phyloP scores from a whole-genome alignment of 2,888 invertebrate genomes.

The Kryphioiulus occultus region DNA sequence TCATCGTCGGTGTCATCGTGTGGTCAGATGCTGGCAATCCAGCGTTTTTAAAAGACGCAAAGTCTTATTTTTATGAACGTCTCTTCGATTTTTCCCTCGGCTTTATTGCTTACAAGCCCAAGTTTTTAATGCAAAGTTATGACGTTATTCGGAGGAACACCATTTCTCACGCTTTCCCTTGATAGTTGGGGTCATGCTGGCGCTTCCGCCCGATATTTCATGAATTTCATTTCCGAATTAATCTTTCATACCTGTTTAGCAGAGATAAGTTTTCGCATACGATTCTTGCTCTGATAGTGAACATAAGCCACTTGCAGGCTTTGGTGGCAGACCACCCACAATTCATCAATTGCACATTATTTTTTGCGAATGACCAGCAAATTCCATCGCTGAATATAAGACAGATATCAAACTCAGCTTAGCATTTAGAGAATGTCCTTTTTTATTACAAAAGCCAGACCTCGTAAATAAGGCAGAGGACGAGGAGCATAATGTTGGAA shows the following conservation, averaged over 20 bases:
- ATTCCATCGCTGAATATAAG: neutral
- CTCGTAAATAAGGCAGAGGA: neutral
- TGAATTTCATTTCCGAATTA: constrained; percentile 40
- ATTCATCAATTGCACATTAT: neutral
- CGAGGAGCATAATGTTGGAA: neutral
- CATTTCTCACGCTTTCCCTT: neutral
- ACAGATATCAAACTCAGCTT: neutral
- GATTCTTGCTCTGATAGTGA: neutral
- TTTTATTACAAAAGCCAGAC: neutral
- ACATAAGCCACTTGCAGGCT: neutral
- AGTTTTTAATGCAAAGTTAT: neutral
- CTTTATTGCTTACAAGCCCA: neutral
- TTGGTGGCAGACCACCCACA: neutral
- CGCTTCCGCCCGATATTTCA: neutral
- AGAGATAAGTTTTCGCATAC: constrained; percentile 10
- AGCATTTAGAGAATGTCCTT: neutral
- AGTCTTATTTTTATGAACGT: neutral
- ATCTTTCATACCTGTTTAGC: constrained; percentile 9
- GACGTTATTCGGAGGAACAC: neutral
- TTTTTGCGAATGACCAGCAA: neutral
- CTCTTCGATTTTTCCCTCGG: neutral
- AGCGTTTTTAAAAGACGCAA: neutral
- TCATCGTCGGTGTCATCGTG: neutral
- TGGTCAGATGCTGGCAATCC: neutral
- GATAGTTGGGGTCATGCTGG: neutral